A percentile compares a stretch with the other conserved stretches of the same genome.
These are phyloP conservation scores for Catharus fuscescens DNA, from an alignment of 2,113 vertebrate species.

Conservation along the genomic window DNA sequence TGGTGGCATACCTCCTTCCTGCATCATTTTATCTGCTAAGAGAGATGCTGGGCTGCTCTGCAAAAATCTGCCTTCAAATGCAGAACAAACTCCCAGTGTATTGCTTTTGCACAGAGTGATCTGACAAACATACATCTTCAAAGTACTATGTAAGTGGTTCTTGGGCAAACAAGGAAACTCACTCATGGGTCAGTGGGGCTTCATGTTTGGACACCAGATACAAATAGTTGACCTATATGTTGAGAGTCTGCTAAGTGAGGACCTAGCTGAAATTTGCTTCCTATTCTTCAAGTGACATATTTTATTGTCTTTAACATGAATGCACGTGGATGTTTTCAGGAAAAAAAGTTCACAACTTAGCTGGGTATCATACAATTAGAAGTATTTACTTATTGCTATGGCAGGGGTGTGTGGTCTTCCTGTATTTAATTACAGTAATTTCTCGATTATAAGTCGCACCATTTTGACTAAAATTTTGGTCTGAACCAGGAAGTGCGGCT, in stretches of 20 bases:
- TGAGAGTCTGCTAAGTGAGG: neutral
- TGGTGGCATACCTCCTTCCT: accelerated
- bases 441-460: too few relatives aligned
- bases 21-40: neutral
- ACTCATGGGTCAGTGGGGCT: neutral
- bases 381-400: neutral
- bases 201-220: neutral
- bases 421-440: neutral
- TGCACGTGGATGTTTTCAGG: neutral
- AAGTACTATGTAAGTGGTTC: neutral
- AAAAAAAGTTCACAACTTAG: neutral
- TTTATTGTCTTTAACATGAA: neutral
- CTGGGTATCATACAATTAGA: neutral
- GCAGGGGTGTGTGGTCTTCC: neutral
- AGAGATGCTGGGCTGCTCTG: neutral
- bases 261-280: neutral
- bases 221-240: neutral
- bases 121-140: neutral
- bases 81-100: neutral
- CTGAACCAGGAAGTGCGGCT: too few relatives aligned
- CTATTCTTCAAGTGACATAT: neutral
- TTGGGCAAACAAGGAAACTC: neutral
- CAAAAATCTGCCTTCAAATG: neutral
- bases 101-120: neutral
- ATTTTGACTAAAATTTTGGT: too few relatives aligned